These are phyloP conservation scores for Monomorium pharaonis DNA, from an alignment of 1,140 invertebrate species.

Conservation along the genomic window DNA sequence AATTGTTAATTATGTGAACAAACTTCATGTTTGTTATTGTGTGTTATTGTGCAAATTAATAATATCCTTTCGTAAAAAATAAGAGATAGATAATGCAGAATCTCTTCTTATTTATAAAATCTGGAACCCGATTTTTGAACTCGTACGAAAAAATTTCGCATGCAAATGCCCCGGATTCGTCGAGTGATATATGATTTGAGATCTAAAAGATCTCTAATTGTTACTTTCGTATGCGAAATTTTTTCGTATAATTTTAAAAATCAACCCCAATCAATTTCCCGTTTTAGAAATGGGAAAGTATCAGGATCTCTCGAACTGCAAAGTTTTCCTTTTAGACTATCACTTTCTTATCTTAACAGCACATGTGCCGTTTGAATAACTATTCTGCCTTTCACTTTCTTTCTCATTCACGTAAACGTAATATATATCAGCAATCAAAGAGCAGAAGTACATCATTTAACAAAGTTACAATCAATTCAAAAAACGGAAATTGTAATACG, in stretches of 20 bases:
- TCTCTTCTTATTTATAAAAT: neutral
- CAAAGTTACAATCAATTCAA: neutral
- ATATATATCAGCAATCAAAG: neutral
- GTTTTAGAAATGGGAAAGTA: neutral
- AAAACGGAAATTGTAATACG: neutral
- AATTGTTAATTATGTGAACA: constrained; percentile 7
- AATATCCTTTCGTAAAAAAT: constrained; percentile 45
- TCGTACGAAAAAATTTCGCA: too few relatives aligned
- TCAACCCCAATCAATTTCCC: neutral
- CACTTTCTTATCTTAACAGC: neutral
- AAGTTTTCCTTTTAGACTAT: neutral
- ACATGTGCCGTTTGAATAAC: neutral
- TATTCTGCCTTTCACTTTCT: neutral
- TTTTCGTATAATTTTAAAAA: too few relatives aligned
- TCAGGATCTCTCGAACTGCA: neutral
- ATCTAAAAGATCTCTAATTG: too few relatives aligned
- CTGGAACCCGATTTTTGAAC: too few relatives aligned
- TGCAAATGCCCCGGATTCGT: too few relatives aligned
- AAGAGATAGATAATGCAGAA: constrained; percentile 43
- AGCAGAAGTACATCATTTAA: constrained; percentile 3
- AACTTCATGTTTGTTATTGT: constrained; percentile 54
- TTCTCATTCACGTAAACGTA: neutral
- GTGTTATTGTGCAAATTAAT: constrained; percentile 56
- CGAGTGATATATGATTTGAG: too few relatives aligned
- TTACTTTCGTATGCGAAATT: too few relatives aligned